Base-by-base conservation (phyloP, 2,888 invertebrate genomes). In the Philereme transversata region DNA sequence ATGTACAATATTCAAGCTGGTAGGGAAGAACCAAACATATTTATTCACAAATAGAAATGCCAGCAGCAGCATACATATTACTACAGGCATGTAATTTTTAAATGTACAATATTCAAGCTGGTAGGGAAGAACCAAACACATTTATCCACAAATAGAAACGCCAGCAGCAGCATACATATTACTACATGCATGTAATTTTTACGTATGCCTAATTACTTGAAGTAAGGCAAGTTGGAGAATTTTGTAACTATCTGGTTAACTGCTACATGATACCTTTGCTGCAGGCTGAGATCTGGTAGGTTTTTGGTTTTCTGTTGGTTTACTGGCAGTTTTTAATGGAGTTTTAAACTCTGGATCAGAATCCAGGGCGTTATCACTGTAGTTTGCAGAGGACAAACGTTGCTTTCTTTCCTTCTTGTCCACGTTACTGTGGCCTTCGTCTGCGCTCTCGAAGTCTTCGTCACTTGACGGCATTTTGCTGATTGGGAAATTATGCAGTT, bases 371-470 rank as follows among this genome's bases (percentile, higher is more conserved):
- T 79, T 85, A 71, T 88, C 88, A 73, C 89, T 89, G 65, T 86
- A 87, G 70, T 88, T 90, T 53, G 90, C 88, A 2, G 89, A 89
- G 7, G 87, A 90, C 54, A 83, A 71, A 44, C 87, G 79, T 67
- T 87, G 86, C 56, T 86, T 87, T 60, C 86, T 81, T 53, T 83
- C 87, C 57, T 83, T 86, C 71, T 83, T 88, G 47, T 83, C 83
- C 33, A 79, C 72, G 52, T 70, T 81, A 10, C 82, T 85, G 11
- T 87, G 86, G 40, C 95, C 95, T 76, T 96, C 96, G 73, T 96
- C 96, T 4, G 96, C 96, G 86, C 96, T 96, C 83, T 96, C 95
- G 79, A 96, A 96, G 77, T 94, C 95, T 74, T 96, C 96, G 68
- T 96, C 96, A 68, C 96, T 96, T 41, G 95, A 94, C 75, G 94